Base-by-base conservation (phyloP, 1,140 invertebrate species). In the Araneus ventricosus region DNA sequence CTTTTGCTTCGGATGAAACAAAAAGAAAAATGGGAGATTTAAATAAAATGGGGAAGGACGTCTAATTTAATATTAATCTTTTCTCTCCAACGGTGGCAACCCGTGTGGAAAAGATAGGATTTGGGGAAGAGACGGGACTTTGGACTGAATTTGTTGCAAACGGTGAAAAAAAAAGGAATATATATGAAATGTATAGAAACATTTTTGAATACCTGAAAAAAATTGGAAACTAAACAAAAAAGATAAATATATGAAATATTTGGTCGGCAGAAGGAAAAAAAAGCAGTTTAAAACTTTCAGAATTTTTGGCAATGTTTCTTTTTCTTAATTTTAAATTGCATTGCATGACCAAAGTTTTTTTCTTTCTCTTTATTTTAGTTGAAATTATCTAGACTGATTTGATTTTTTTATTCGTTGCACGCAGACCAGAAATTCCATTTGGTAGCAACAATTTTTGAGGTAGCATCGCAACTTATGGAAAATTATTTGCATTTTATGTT, bases 51-150 rank as follows among this genome's bases (percentile, higher is more conserved):
- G 85, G 59, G 57, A 37, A 24, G 52, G 27, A 34, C 27, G 85
- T 87, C 85, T 87, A 87, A 87, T 87, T 87, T 87, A 87, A 63
- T 87, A 87, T 87, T 87, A 87, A 59, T 61, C 57, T 87, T 87
- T 87, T 87, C 45, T 52, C 30, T 37, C 20, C 57, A 63, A 63
- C 34, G 22, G 52, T n/a, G 59, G 34, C 57, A 63, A 84, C 30
- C 45, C 37, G 45, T 1, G 20, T 63, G 85, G 57, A 87, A 87
- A 34, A 63, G 59, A 87, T 63, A 63, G 52, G 85, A 87, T 87
- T 87, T 87, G 34, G 52, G 63, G 24, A 63, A 24, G 41, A 45
- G 80, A 84, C 20, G 80, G 27, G n/a, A 52, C 7, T 84, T 30
- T 45, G 17, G 41, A 52, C 80, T 45, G 80, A 7, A 52, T 41